Base-by-base conservation (phyloP, 2,113 vertebrate species). In the Kryptolebias marmoratus region DNA sequence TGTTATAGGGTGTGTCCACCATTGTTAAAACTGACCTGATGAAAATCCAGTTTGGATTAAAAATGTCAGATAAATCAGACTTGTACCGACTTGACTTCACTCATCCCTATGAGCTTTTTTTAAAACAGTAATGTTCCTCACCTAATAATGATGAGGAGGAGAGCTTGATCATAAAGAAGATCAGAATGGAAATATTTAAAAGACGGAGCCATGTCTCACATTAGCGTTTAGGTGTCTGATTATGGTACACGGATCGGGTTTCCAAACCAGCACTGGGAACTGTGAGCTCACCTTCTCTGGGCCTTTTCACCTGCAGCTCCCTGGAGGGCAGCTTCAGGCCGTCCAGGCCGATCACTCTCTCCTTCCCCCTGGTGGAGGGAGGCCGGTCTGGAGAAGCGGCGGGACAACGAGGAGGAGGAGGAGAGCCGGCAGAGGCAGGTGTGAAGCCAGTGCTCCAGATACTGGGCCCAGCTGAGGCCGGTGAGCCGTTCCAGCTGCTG, bases 221-320 rank as follows among this genome's bases (percentile, higher is more conserved):
- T 4, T 12, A 4, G 27, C 28, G 8, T 42, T 42, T 36, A 22
- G 22, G 22, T 22, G 22, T 22, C 22, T 22, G 22, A 22, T 22
- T 36, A 36, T 4, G 32, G 3, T 7, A 36, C 39, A 42, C 1
- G 39, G 39, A 10, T 10, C 39, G 5, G 39, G 39, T 42, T 42
- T 42, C 5, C 39, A 42, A 42, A 42, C 5, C 39, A 42, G 39
- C 39, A 6, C 39, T 9, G 39, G 7, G 7, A 36, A 36, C 36
- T 36, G 36, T 3, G 7, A 42, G 39, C 71, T 83, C 47, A 98
- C 97, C 96, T 88, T 81, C 91, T 81, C 95, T 93, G 1, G 87
- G 86, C 65, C 96, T 95, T 91, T 99, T 99, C 63, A 85, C 77
- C 54, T 90, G 58, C 2, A 89, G 48, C 45, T 92, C 88, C 81